Evolutionary conservation across 2,113 vertebrate genomes (phyloP).

Genomic region (Melierax canorus): DNA sequence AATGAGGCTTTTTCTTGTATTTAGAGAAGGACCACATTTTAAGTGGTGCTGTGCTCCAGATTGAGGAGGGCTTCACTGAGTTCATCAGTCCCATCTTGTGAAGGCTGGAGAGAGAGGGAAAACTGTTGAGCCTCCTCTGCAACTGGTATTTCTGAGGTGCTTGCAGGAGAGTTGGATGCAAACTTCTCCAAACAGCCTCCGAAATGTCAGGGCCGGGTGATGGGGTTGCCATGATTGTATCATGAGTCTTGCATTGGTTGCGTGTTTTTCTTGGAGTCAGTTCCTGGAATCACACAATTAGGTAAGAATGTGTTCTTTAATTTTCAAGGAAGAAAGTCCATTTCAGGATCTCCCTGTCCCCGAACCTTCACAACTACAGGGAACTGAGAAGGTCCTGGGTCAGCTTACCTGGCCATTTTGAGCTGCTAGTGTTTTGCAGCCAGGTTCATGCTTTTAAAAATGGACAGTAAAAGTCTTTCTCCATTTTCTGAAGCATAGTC

Average conservation of each 20-base stretch:
- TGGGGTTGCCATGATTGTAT: neutral
- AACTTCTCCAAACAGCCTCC: neutral
- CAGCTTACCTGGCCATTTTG: neutral
- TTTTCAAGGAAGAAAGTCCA: slow-evolving; percentile 51
- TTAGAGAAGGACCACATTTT: neutral
- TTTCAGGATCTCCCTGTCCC: neutral
- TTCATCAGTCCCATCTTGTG: neutral
- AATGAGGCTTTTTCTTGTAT: neutral
- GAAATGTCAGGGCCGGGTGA: neutral
- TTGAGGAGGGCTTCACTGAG: neutral
- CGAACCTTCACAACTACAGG: neutral
- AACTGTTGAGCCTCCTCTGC: neutral
- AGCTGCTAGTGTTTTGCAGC: neutral
- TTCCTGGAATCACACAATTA: slow-evolving; percentile 66
- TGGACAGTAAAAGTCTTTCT: neutral
- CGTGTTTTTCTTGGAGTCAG: slow-evolving; percentile 41
- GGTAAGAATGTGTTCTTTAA: slow-evolving; percentile 29
- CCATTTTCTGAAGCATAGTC: neutral
- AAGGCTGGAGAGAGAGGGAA: neutral
- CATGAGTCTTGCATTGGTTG: slow-evolving; percentile 39
- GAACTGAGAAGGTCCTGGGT: neutral
- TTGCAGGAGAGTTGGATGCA: neutral
- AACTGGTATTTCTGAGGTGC: neutral
- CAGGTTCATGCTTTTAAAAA: neutral
- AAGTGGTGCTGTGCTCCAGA: neutral